Conservation (phyloP, 2,888 invertebrate genomes). For the Labia minor region DNA sequence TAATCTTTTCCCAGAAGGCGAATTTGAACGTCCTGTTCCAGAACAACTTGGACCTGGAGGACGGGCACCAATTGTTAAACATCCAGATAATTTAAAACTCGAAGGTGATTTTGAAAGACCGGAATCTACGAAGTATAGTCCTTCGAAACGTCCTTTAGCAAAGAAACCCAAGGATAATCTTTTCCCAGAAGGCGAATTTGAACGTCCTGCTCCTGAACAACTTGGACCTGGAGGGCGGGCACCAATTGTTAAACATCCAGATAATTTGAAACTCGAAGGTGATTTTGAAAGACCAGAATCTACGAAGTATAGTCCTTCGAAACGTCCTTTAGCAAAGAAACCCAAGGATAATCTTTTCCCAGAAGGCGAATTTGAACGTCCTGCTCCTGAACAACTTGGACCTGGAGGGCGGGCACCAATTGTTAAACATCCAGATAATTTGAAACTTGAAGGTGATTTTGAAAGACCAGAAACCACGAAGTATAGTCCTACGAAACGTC, state of each 20-base stretch:
- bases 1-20: slow-evolving; percentile 32
- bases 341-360: slow-evolving; percentile 16
- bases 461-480: slow-evolving; percentile 15
- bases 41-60: slow-evolving; percentile 17
- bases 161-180: slow-evolving; percentile 40
- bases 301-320: slow-evolving; percentile 37
- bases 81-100: slow-evolving; percentile 23
- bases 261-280: background rate
- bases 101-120: slow-evolving; percentile 32
- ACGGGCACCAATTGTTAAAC: slow-evolving; percentile 31
- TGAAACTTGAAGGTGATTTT: slow-evolving; percentile 26
- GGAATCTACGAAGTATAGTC: slow-evolving; percentile 33
- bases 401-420: slow-evolving; percentile 50
- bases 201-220: slow-evolving; percentile 28
- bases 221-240: slow-evolving; percentile 35
- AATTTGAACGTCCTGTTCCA: slow-evolving; percentile 41
- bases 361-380: slow-evolving; percentile 36
- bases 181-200: slow-evolving; percentile 47
- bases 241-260: slow-evolving; percentile 14
- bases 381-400: slow-evolving; percentile 32
- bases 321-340: slow-evolving; percentile 24
- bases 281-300: slow-evolving; percentile 31
- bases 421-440: slow-evolving; percentile 22
- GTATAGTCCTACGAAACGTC: slow-evolving; percentile 27
- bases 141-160: slow-evolving; percentile 40